Evolutionary conservation across 1,140 invertebrate species (phyloP).

Genomic region (Scaptomyza pallida): DNA sequence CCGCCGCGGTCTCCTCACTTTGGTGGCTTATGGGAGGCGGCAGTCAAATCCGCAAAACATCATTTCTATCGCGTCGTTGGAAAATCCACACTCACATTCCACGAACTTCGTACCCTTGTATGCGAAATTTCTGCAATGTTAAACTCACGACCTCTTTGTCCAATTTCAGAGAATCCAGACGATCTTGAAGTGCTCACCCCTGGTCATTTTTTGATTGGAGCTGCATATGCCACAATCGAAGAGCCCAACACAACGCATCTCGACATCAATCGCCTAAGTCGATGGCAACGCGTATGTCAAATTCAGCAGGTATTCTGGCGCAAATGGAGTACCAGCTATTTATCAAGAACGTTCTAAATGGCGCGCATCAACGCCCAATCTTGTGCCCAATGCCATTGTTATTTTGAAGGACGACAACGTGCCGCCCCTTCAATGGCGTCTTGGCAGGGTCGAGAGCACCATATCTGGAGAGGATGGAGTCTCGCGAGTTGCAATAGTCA

Average conservation of each 20-base stretch:
- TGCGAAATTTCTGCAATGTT: slow-evolving; percentile 13
- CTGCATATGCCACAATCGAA: too few relatives aligned
- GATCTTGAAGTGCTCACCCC: background rate
- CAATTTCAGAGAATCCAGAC: slow-evolving; percentile 13
- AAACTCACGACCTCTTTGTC: slow-evolving; percentile 13
- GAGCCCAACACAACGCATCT: background rate
- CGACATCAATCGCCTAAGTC: slow-evolving; percentile 13
- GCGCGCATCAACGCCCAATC: background rate
- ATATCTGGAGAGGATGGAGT: too few relatives aligned
- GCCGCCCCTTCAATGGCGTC: background rate
- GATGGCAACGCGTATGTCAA: slow-evolving; percentile 18
- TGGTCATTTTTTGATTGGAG: too few relatives aligned
- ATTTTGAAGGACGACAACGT: slow-evolving; percentile 9
- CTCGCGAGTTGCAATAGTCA: too few relatives aligned
- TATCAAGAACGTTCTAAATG: slow-evolving; percentile 18
- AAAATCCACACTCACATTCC: background rate
- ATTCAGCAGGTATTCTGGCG: slow-evolving; percentile 11
- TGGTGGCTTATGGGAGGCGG: too few relatives aligned
- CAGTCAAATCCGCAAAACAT: too few relatives aligned
- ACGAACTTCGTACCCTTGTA: slow-evolving; percentile 1
- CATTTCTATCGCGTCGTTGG: background rate
- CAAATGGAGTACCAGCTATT: slow-evolving; percentile 4
- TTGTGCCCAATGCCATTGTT: too few relatives aligned
- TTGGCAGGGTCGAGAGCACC: too few relatives aligned
- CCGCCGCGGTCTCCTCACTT: too few relatives aligned